A percentile compares a stretch with the other conserved stretches of the same genome.
These are phyloP conservation scores for Molorchus minor DNA, from an alignment of 2,888 invertebrate genomes.

Conservation along the genomic window DNA sequence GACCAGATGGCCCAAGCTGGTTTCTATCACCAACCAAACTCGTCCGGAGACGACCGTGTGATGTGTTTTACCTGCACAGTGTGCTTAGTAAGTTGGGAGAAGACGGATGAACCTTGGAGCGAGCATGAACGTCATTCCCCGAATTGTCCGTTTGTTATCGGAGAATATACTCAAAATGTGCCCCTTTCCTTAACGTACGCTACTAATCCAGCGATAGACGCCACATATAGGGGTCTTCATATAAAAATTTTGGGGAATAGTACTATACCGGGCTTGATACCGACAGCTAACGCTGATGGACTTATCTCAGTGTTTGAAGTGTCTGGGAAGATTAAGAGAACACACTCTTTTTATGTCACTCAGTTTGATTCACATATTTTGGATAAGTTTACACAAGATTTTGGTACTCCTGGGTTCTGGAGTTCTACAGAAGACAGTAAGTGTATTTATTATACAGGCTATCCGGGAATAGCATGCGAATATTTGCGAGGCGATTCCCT, in stretches of 20 bases:
- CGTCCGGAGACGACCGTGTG: constrained; percentile 90
- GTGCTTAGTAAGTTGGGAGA: constrained; percentile 96
- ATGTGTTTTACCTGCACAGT: constrained; percentile 97
- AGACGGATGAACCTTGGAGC: constrained; percentile 96
- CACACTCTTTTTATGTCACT: constrained; percentile 68
- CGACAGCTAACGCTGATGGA: constrained; percentile 68
- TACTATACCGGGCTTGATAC: constrained; percentile 63
- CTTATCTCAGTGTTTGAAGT: constrained; percentile 86
- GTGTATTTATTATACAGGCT: constrained; percentile 25
- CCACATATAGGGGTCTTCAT: constrained; percentile 54
- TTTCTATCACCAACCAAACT: constrained; percentile 93
- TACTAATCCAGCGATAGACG: constrained; percentile 75
- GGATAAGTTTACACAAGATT: constrained; percentile 61
- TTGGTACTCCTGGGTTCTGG: constrained; percentile 56
- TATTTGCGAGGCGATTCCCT: too few species aligned
- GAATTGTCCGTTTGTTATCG: constrained; percentile 91
- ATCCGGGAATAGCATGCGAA: background rate
- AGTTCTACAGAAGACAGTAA: constrained; percentile 56
- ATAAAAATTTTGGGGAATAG: constrained; percentile 54
- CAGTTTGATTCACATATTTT: constrained; percentile 61
- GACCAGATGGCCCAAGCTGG: constrained; percentile 98
- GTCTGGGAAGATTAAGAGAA: constrained; percentile 77
- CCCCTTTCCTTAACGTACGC: constrained; percentile 87
- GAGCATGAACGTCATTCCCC: constrained; percentile 96
- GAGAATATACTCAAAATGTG: constrained; percentile 95